Evolutionary conservation across 1,140 invertebrate genomes (phyloP), one percentile per base, ranked within the genome.

Genomic region (Eumaeus atala): DNA sequence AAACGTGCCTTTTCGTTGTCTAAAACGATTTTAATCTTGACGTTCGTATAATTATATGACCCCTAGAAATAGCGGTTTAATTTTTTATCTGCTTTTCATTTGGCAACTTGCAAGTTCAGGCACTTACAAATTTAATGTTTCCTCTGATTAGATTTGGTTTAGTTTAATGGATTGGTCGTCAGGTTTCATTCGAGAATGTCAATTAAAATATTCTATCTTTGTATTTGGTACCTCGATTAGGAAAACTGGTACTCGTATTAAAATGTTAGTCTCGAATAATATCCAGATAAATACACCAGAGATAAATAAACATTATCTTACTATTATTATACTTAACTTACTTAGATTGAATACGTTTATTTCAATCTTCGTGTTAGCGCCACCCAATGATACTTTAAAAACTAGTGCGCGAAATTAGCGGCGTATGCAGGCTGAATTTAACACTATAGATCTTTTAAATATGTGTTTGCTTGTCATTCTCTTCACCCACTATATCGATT

Each of bases 1-100:
- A 71, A 73, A 71, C 66, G 58, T 67, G 57, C 37, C 50, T 49
- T 56, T 52, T 55, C 59, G 54, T 67, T 63, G 63, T 69, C 66
- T 66, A 56, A 71, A 71, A 62, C 54, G 63, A 58, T 55, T 64
- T 62, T 70, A 70, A 70, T 71, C 67, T 73, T 68, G 66, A 64
- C 64, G 56, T 62, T 54, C 14, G 56, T 51, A 65, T 72, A 72
- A 72, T 72, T 69, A 64, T 58, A 67, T 53, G 64, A 58, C 49
- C 33, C 59, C 40, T 59, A 58, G 51, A 51, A 65, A 64, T 64
- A 59, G 50, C 48, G 17, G 48, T 53, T 61, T 66, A 63, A 71
- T 67, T 69, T 72, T 72, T 72, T 65, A 54, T 53, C 42, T 58
- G 28, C 16, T 48, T 54, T 58, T 51, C 42, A 47, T 52, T 52